Base-by-base conservation (phyloP, 2,113 vertebrate genomes). In the Choloepus hoffmanni region DNA sequence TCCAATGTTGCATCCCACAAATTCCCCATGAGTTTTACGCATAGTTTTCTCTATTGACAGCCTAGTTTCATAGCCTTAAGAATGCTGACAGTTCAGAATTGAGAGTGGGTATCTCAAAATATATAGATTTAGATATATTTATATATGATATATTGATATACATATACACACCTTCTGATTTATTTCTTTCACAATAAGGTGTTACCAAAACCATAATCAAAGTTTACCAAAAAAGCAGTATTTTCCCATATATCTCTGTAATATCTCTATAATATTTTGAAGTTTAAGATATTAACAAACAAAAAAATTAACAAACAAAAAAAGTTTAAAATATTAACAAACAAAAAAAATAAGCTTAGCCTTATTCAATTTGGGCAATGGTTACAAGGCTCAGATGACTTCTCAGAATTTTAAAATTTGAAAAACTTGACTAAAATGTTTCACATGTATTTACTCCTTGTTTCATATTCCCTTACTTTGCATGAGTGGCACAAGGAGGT, bases 51-150 rank as follows among this genome's bases (percentile, higher is more conserved):
- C 18, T 16, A 3, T 0, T 4, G 40, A 67, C 11, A 43, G 14
- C 7, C 65, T 21, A 10, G 33, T 55, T 40, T 0, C 26, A n/a
- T 15, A 45, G 2, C 7, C 40, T 43, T 19, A 26, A 14, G 68
- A 9, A 28, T 1, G 36, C 33, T 26, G 43, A 4, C 19, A 24
- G n/a, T 7, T 33, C 14, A 26, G 14, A 4, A 1, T 7, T 11
- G n/a, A 65, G 23, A 2, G 33, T 11, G 24, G 53, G 18, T 26
- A 60, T 13, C 3, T 7, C 14, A 53, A 8, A n/a, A 60, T 1
- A 13, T 0, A 15, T 0, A 68, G 21, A 26, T 43, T 50, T 7
- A 13, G 1, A 7, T 0, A 0, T 7, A 4, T 62, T 21, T 19
- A 1, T 24, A 60, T 19, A 60, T 18, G 36, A 36, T 36, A 36